These are phyloP conservation scores for Oriolus oriolus DNA, from an alignment of 2,113 vertebrate genomes.

Conservation along the genomic window DNA sequence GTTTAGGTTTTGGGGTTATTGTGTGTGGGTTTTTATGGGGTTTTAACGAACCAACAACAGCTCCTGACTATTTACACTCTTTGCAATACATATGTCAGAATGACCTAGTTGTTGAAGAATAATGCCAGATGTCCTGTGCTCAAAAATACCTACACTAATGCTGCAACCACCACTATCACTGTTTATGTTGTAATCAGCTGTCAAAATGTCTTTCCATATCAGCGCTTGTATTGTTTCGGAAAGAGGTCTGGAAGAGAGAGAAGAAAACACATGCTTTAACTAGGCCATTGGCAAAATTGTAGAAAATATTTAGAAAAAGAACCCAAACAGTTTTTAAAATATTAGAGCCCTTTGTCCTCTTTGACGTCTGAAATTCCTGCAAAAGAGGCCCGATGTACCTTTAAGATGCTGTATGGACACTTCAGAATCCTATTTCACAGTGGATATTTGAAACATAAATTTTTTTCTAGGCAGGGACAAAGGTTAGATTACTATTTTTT, in stretches of 20 bases:
- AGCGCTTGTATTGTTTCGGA: background rate
- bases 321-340: background rate
- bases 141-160: background rate
- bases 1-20: background rate
- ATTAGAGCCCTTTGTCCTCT: background rate
- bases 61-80: background rate
- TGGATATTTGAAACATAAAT: background rate
- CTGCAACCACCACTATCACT: background rate
- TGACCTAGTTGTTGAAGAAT: background rate
- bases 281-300: background rate
- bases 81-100: background rate
- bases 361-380: background rate
- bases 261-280: background rate
- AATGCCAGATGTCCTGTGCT: background rate
- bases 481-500: background rate
- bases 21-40: fast-evolving
- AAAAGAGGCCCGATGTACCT: background rate
- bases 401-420: background rate
- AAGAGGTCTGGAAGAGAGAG: background rate
- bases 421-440: background rate
- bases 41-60: background rate
- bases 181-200: background rate
- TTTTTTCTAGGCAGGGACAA: background rate
- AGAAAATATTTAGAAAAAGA: background rate
- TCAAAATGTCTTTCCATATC: background rate